Percentiles rank a stretch among this genome's conserved stretches.
phyloP scores from a whole-genome alignment of 1,140 invertebrate species.

The Tetramorium simillimum region DNA sequence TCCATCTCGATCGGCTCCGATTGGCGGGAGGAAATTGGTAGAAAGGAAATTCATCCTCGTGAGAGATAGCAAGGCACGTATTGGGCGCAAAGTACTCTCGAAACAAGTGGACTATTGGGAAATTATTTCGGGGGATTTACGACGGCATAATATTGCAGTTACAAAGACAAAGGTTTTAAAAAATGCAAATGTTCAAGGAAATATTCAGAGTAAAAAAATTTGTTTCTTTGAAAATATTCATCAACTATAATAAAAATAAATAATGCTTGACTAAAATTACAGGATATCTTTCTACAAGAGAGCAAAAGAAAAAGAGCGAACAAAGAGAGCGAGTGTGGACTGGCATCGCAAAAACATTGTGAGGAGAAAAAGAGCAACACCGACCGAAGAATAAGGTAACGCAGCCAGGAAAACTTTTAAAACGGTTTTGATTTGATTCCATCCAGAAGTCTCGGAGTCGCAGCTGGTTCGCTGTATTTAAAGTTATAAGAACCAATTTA shows the following conservation, averaged over 20 bases:
- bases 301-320: constrained; percentile 29
- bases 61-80: constrained; percentile 56
- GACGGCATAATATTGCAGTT: constrained; percentile 8
- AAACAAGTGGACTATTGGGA: constrained; percentile 49
- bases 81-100: constrained; percentile 33
- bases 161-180: neutral
- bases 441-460: constrained; percentile 29
- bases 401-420: constrained; percentile 74
- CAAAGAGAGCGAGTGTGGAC: constrained; percentile 6
- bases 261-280: constrained; percentile 67
- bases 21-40: constrained; percentile 66
- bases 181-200: neutral
- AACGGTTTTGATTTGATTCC: constrained; percentile 78
- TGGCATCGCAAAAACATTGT: constrained; percentile 2
- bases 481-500: constrained; percentile 84
- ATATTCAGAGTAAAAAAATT: neutral
- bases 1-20: constrained; percentile 57
- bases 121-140: constrained; percentile 61
- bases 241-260: constrained; percentile 71
- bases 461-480: constrained; percentile 73
- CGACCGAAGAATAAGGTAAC: constrained; percentile 52
- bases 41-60: constrained; percentile 69
- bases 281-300: neutral
- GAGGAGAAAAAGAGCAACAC: constrained; percentile 30
- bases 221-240: constrained; percentile 38